Evolutionary conservation across 2,797 vertebrate genomes (phyloP), one percentile per base, ranked within the genome.

Genomic region (Microctenopoma lineatum): DNA sequence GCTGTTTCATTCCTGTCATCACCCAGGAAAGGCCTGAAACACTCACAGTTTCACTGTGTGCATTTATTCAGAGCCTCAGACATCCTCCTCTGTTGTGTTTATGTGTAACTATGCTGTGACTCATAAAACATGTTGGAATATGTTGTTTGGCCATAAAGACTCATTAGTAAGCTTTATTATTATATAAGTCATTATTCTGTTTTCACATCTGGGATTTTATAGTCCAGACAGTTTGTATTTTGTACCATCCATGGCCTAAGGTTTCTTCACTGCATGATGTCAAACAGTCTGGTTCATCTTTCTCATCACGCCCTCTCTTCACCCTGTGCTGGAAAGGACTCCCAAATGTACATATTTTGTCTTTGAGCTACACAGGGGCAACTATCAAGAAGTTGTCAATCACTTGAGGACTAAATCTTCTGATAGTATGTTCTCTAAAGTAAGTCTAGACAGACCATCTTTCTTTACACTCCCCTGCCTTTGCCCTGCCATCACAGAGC

Each of bases 351-450:
- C 29, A 56, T 16, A 2, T 63, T 41, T 52, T 53, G 21, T 15
- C 36, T 45, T 41, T 36, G 10, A 65, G n/a, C 46, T 27, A 14
- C 38, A 66, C 29, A 27, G 55, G 13, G 50, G 25, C 18, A 68
- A 36, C 12, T 57, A 61, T 81, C 12, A 61, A 54, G 12, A 71
- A 66, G 50, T 27, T 39, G 48, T 55, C 48, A 45, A 14, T 71
- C 53, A 56, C 60, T 67, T 29, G 46, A 53, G 29, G 65, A 57
- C 48, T 66, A 51, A 73, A 68, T 68, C 32, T 57, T 70, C 59
- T 61, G 70, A 77, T 63, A 52, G 41, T 34, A 62, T 65, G 62
- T 45, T 57, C 48, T 77, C 42, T 70, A n/a, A 64, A 73, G 36
- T 61, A 70, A 45, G 42, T 60, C 46, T 56, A n/a, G 66, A 69